Evolutionary conservation across 2,888 invertebrate genomes (phyloP), one percentile per base, ranked within the genome.

Genomic region (Himalopsyche tibetana): DNA sequence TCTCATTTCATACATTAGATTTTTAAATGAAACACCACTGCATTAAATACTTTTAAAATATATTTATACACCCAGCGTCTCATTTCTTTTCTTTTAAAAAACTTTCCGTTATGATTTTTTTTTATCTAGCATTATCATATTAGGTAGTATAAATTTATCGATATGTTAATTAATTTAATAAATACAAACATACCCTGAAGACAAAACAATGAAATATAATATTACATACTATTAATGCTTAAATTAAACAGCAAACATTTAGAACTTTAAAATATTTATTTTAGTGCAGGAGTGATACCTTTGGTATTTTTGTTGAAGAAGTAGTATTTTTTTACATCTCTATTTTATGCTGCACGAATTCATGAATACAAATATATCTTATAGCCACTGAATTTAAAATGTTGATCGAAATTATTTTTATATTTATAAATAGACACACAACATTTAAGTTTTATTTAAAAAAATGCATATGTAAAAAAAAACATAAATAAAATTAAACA

Each of bases 141-240:
- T 28, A 28, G 28, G 28, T 63, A 63, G 19, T 63, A 36, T 74
- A 36, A 36, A 36, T 74, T 74, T 74, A 74, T 74, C 74, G 74
- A 74, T 74, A 74, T 74, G 74, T 74, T 74, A 74, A 74, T 28
- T 74, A 74, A 74, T 74, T 51, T 51, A 51, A 74, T 74, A 36
- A 74, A 74, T 74, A 36, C 28, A 74, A 36, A 74, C 74, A 38
- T 74, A 74, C 74, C 74, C 74, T 74, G 74, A 36, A 38, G 74
- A 74, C 0, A 38, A 74, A 74, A 74, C 74, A 74, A 74, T 38
- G 12, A 36, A 74, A 2, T 74, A 11, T 63, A 19, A 19, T 19
- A 38, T 74, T 74, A 11, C 38, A 6, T 74, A 74, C 2, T 74
- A 38, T 36, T 19, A 51, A 38, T 38, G 36, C 74, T 36, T 74